These are phyloP conservation scores for Ataeniobius toweri DNA, from an alignment of 2,797 vertebrate species.

Conservation along the genomic window DNA sequence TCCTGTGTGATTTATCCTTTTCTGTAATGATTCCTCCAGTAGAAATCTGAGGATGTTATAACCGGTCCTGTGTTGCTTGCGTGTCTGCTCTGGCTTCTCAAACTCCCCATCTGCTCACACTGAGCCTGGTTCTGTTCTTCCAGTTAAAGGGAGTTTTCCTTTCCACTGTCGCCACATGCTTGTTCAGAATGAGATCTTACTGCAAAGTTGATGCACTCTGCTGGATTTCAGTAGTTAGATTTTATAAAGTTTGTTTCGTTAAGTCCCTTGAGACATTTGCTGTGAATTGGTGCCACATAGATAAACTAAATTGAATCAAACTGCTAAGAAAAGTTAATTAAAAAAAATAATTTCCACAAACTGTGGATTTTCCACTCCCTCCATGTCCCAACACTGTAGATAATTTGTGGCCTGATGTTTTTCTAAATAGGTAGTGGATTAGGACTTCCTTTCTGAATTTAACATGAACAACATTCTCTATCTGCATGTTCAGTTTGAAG, in stretches of 20 bases:
- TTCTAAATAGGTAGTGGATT: slow-evolving; percentile 73
- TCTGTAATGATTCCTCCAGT: not conserved
- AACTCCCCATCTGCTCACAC: not conserved
- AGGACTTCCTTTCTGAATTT: slow-evolving; percentile 63
- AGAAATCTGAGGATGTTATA: not conserved
- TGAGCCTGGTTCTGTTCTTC: not conserved
- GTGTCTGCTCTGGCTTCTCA: no score
- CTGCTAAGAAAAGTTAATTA: not conserved
- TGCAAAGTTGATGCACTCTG: not conserved
- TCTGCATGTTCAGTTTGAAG: slow-evolving; percentile 47
- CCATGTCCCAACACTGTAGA: slow-evolving; percentile 61
- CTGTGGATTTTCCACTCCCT: not conserved
- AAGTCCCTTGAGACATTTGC: not conserved
- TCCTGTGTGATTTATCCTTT: not conserved
- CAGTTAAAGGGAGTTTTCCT: not conserved
- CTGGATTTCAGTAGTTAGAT: no score
- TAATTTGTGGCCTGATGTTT: slow-evolving; percentile 75
- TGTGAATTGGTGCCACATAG: not conserved
- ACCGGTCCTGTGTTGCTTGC: no score
- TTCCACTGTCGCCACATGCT: not conserved
- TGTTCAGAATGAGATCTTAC: not conserved
- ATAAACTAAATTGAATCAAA: not conserved
- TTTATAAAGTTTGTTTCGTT: not conserved
- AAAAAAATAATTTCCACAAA: not conserved
- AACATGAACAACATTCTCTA: slow-evolving; percentile 56